Base-by-base conservation (phyloP, 1,140 invertebrate species). In the Acyrthosiphon pisum region DNA sequence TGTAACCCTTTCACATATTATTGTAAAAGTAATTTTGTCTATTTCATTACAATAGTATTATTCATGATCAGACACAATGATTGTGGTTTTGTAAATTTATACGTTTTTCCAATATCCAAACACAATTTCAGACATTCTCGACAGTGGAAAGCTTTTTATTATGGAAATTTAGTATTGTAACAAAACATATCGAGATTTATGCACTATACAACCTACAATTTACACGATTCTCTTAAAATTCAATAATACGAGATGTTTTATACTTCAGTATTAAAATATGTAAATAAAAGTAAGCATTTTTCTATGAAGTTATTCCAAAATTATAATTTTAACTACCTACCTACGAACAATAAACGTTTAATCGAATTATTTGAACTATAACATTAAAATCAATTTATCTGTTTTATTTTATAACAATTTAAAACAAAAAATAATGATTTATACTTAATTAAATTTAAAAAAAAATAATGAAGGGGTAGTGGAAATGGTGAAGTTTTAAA, bases 111-210 rank as follows among this genome's bases (percentile, higher is more conserved):
- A 60, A 90, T 90, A 90, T 87, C 84, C 46, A 35, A n/a, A 46
- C 30, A 46, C 44, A 87, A 87, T 87, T 87, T 87, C 41, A 84
- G 83, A 84, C 23, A 30, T 44, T 46, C 86, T 88, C 46, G 86
- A 88, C 86, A 88, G 7, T n/a, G 46, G 46, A 35, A 88, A 88
- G 86, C 86, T 88, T 88, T 88, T 88, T 88, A 88, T 48, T 88
- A 88, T 48, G 86, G 44, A 88, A 88, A 88, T 88, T 88, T 88
- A 88, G 86, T 48, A 48, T 9, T 6, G 23, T 88, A 48, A 88
- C 18, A 88, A 50, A 88, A 30, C 30, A n/a, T n/a, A 46, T 50
- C 41, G 4, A 88, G 30, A 48, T 88, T n/a, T 46, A 87, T 84
- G 48, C 2, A 18, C 44, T n/a, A 87, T 48, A n/a, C 7, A 50